Conservation (phyloP, 2,888 invertebrate genomes). For the Sinopyrophorus schimmeli region DNA sequence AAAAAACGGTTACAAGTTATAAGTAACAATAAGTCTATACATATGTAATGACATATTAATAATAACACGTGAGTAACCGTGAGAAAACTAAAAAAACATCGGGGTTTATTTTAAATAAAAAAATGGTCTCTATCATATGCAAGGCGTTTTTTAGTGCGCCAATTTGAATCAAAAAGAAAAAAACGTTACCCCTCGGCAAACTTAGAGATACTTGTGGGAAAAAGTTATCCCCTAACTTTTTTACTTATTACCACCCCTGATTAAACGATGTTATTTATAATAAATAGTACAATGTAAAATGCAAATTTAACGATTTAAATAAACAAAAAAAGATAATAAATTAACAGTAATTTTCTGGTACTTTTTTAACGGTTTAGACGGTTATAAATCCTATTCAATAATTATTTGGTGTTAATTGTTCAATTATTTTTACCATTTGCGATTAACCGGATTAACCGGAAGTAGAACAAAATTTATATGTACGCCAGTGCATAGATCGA, state of each 20-base stretch:
- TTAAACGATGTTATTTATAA: slow-evolving; percentile 47
- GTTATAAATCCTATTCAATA: too few species aligned
- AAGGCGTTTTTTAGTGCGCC: slow-evolving; percentile 43
- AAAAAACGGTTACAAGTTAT: too few species aligned
- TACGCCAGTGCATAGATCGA: too few species aligned
- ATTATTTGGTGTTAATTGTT: too few species aligned
- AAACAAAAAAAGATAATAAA: slow-evolving; percentile 46
- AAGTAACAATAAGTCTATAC: too few species aligned
- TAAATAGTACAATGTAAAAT: slow-evolving; percentile 37
- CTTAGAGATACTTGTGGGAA: slow-evolving; percentile 43
- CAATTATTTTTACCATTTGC: too few species aligned
- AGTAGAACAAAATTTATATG: too few species aligned
- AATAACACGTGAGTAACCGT: too few species aligned
- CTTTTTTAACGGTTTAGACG: slow-evolving; percentile 28
- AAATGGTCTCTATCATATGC: slow-evolving; percentile 39
- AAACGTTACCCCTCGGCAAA: slow-evolving; percentile 38
- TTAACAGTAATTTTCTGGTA: slow-evolving; percentile 49
- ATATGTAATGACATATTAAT: too few species aligned
- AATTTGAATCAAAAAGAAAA: slow-evolving; percentile 44
- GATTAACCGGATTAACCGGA: too few species aligned
- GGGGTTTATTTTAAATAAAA: slow-evolving; percentile 33
- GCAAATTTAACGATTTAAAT: slow-evolving; percentile 39
- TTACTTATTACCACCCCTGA: slow-evolving; percentile 41
- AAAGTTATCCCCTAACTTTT: slow-evolving; percentile 44
- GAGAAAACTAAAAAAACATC: slow-evolving; percentile 43